Base-by-base conservation (phyloP, 1,140 invertebrate genomes). In the Littorina saxatilis region DNA sequence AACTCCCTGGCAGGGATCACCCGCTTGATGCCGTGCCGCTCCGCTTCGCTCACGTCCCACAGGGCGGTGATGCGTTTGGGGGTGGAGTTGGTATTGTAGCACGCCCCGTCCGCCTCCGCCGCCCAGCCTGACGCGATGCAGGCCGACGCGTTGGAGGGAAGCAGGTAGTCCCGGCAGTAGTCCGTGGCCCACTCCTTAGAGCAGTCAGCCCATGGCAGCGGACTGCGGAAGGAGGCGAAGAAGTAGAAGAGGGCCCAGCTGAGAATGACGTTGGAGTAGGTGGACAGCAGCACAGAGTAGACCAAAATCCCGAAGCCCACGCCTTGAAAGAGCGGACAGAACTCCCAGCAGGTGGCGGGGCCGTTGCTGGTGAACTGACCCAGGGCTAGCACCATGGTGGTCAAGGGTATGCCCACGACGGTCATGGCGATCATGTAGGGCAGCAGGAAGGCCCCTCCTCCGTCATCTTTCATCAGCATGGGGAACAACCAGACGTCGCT, bases 221-320 rank as follows among this genome's bases (percentile, higher is more conserved):
- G 66, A 17, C 63, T 66, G 47, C 66, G 68, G n/a, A 91, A 83
- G 5, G 93, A 93, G 23, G 83, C 86, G 68, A 95, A 84, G 96
- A 95, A 92, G 83, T 98, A 99, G 92, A 98, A 99, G 4, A 99
- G 95, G 0, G 97, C 96, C 97, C 98, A 99, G n/a, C 97, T 96
- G 75, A 99, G 97, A 87, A 99, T 97, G 0, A 98, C 98, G 92
- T 99, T 99, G 94, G 99, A 99, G 92, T 98, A 99, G 95, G 99
- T 98, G 61, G 96, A 97, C 95, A 98, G 97, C 93, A 98, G 98
- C 82, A 63, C n/a, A 32, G n/a, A 63, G n/a, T n/a, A n/a, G n/a
- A n/a, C n/a, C n/a, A n/a, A n/a, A n/a, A n/a, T n/a, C 27, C 61
- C 29, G 13, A 63, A 32, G 23, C 61, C 61, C 13, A 63, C 27